Percentiles rank a stretch among this genome's conserved stretches.
phyloP scores from a whole-genome alignment of 92 coral and sea anemone genomes.

The Montipora capitata region DNA sequence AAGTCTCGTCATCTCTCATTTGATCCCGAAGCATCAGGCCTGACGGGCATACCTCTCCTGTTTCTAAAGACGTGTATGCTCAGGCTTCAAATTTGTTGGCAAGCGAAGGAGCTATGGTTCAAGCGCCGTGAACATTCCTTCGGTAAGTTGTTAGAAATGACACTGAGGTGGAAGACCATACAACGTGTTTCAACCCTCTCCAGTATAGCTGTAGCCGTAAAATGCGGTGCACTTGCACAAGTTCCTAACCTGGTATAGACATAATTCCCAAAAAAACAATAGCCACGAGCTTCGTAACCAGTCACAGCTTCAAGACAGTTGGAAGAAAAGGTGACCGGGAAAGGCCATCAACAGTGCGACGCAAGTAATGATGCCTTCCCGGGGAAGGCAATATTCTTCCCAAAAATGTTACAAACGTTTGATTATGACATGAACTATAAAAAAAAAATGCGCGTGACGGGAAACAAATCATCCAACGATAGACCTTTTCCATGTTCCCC shows the following conservation, averaged over 20 bases:
- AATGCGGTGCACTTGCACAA: no score
- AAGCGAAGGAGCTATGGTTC: constrained; percentile 5
- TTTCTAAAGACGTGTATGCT: constrained; percentile 3
- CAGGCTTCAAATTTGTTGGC: constrained; percentile 28
- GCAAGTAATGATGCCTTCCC: neutral
- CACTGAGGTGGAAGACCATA: constrained; percentile 23
- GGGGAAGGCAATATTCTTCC: no score
- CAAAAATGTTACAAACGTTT: no score
- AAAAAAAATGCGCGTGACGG: no score
- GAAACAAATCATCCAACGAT: no score
- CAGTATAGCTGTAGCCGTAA: neutral
- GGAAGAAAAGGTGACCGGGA: constrained; percentile 19
- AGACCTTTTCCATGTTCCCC: no score
- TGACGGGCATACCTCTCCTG: constrained; percentile 56
- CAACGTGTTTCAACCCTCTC: constrained; percentile 6
- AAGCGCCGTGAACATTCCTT: neutral
- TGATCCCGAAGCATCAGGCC: constrained; percentile 46
- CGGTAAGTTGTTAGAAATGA: constrained; percentile 15
- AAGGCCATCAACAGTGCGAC: constrained; percentile 34
- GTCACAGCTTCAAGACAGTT: constrained; percentile 39
- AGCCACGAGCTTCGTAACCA: constrained; percentile 30
- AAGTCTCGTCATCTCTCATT: constrained; percentile 13
- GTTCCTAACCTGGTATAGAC: no score
- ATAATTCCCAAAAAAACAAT: neutral
- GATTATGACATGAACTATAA: no score